A percentile compares a stretch with the other conserved stretches of the same genome.
phyloP scores from a whole-genome alignment of 2,797 vertebrate species.

The Enteromius radiatus region DNA sequence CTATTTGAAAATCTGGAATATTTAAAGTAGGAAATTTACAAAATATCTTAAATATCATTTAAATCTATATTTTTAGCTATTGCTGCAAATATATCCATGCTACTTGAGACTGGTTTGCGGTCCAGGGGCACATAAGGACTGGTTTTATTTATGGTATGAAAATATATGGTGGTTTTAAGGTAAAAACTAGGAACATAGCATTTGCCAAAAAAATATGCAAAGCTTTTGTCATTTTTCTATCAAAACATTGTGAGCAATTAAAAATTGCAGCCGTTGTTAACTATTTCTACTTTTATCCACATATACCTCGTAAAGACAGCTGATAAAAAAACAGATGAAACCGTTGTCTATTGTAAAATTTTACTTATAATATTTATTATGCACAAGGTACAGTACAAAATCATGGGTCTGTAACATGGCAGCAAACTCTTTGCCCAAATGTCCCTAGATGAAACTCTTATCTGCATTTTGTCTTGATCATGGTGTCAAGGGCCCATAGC shows the following conservation, averaged over 20 bases:
- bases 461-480: slow-evolving; percentile 53
- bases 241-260: background rate
- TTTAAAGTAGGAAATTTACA: no score
- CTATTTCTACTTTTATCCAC: background rate
- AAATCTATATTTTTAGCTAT: no score
- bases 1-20: no score
- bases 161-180: background rate
- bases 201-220: background rate
- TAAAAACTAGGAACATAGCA: background rate
- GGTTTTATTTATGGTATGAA: background rate
- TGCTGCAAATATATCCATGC: no score
- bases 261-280: background rate
- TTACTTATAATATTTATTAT: slow-evolving; percentile 92
- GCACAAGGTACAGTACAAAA: slow-evolving; percentile 92
- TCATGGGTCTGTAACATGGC: slow-evolving; percentile 65
- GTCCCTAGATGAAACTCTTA: slow-evolving; percentile 50
- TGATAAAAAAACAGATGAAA: slow-evolving; percentile 24
- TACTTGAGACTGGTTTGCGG: no score
- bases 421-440: slow-evolving; percentile 56
- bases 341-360: slow-evolving; percentile 79
- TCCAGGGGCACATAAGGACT: no score
- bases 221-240: background rate
- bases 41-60: no score
- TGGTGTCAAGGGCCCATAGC: slow-evolving; percentile 42
- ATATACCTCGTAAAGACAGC: background rate